phyloP scores from a whole-genome alignment of 1,140 invertebrate species.

The Ceratitis capitata region DNA sequence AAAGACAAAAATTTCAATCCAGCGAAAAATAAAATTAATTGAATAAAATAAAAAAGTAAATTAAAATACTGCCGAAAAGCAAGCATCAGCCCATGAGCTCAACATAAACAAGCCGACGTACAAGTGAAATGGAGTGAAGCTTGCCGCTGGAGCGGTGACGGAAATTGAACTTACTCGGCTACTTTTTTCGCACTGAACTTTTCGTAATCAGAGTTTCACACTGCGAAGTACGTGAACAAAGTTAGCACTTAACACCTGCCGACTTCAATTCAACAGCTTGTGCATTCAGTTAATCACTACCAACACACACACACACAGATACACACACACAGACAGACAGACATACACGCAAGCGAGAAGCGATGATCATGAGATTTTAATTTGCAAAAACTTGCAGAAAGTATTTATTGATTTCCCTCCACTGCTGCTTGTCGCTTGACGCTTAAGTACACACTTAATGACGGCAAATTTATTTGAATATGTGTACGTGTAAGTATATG shows the following conservation, averaged over 20 bases:
- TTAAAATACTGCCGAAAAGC: neutral
- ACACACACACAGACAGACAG: no score
- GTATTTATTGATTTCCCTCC: no score
- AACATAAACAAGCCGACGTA: no score
- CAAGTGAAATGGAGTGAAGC: no score
- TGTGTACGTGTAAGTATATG: neutral
- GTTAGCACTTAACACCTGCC: neutral
- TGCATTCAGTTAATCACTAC: no score
- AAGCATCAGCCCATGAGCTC: no score
- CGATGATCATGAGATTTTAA: conserved; percentile 1
- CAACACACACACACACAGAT: no score
- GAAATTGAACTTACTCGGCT: neutral
- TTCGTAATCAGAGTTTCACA: neutral
- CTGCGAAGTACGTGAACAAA: neutral
- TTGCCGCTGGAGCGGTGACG: no score
- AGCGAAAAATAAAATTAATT: neutral
- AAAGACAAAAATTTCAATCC: no score
- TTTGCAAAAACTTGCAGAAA: neutral
- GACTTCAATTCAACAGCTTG: neutral
- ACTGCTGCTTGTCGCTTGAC: no score
- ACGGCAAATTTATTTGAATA: neutral
- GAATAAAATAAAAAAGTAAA: neutral
- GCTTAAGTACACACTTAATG: neutral
- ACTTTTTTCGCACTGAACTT: neutral
- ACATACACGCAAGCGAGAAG: neutral